Evolutionary conservation across 2,888 invertebrate species (phyloP).

Genomic region (Molorchus minor): DNA sequence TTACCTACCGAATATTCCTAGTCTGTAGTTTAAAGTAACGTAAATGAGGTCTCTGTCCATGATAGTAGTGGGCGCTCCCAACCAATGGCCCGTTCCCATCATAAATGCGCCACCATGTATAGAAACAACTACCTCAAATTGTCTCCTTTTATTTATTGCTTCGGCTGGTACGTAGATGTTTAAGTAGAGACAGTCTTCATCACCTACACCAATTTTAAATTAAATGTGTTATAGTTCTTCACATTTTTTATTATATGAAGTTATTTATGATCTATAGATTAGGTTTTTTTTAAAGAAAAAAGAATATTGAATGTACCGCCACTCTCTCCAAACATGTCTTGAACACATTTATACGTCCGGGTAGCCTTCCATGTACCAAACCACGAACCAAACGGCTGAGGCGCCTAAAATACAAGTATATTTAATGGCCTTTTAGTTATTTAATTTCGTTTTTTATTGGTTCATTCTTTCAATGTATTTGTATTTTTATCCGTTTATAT

Average conservation of each 20-base stretch:
- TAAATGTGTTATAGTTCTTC: background rate
- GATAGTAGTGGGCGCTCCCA: constrained; percentile 61
- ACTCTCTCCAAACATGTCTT: background rate
- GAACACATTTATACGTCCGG: background rate
- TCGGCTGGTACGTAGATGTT: constrained; percentile 68
- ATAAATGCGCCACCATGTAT: constrained; percentile 64
- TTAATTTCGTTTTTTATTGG: too few relatives aligned
- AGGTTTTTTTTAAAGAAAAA: background rate
- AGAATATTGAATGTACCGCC: background rate
- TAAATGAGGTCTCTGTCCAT: constrained; percentile 58
- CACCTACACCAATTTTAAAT: constrained; percentile 56
- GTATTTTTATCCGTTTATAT: too few relatives aligned
- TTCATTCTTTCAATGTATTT: too few relatives aligned
- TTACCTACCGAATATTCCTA: background rate
- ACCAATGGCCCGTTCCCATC: constrained; percentile 55
- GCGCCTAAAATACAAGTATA: too few relatives aligned
- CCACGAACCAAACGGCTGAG: background rate
- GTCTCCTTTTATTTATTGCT: constrained; percentile 39
- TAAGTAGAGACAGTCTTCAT: constrained; percentile 72
- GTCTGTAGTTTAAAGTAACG: constrained; percentile 53
- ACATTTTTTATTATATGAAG: background rate
- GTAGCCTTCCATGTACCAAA: background rate
- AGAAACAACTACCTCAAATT: constrained; percentile 60
- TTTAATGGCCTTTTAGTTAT: too few relatives aligned
- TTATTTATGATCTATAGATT: background rate